phyloP scores from a whole-genome alignment of 1,140 invertebrate species.

The Agrypnia vestita region DNA sequence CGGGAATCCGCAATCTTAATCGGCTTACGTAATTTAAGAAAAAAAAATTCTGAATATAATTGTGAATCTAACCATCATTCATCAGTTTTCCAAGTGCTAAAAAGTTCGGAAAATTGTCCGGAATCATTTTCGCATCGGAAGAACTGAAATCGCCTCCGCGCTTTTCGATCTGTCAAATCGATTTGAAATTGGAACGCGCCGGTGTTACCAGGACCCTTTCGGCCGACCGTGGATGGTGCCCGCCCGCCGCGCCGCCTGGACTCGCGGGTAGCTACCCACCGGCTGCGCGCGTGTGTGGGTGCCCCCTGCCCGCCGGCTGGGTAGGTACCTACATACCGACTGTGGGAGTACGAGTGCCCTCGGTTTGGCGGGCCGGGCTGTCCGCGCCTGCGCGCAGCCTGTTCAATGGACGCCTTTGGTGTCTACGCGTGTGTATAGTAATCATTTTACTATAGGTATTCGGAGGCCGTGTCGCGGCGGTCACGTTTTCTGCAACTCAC shows the following conservation, averaged over 20 bases:
- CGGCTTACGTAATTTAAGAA: too few relatives aligned
- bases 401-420: conserved; percentile 30
- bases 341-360: conserved; percentile 53
- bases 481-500: conserved; percentile 3
- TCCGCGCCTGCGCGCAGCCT: conserved; percentile 31
- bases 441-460: not conserved
- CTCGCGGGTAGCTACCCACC: conserved; percentile 5
- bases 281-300: not conserved
- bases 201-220: conserved; percentile 23
- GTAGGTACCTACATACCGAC: conserved; percentile 46
- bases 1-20: too few relatives aligned
- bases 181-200: conserved; percentile 44
- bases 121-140: conserved; percentile 5
- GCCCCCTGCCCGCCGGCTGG: not conserved
- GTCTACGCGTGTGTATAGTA: conserved; percentile 13
- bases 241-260: conserved; percentile 26
- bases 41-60: too few relatives aligned
- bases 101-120: too few relatives aligned
- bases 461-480: not conserved
- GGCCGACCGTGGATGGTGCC: not conserved
- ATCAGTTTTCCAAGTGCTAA: too few relatives aligned
- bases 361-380: conserved; percentile 54
- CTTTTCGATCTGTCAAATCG: conserved; percentile 46
- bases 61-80: too few relatives aligned
- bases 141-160: conserved; percentile 12